These are phyloP conservation scores for Distichodus sexfasciatus DNA, from an alignment of 2,797 vertebrate species.

Conservation along the genomic window DNA sequence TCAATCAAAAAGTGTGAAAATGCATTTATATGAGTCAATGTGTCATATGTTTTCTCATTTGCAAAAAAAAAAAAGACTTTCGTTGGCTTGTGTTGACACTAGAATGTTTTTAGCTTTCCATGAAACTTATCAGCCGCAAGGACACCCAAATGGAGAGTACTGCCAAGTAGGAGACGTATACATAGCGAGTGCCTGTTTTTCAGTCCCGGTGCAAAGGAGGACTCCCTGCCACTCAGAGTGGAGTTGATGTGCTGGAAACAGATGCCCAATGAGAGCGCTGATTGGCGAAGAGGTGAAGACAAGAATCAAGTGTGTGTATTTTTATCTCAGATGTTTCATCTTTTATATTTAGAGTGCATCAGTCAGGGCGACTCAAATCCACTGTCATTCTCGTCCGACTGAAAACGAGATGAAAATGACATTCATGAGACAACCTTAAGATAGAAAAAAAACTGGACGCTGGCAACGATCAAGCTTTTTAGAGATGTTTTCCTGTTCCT, in stretches of 20 bases:
- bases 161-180: slow-evolving; percentile 41
- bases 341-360: slow-evolving; percentile 64
- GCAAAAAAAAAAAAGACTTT: not conserved
- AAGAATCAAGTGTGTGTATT: slow-evolving; percentile 68
- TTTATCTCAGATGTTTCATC: slow-evolving; percentile 70
- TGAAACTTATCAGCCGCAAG: slow-evolving; percentile 59
- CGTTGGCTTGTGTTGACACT: not conserved
- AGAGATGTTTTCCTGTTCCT: not conserved
- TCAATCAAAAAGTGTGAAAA: too few relatives aligned
- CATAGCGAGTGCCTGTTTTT: slow-evolving; percentile 47
- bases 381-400: slow-evolving; percentile 55
- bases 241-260: slow-evolving; percentile 29
- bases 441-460: slow-evolving; percentile 18
- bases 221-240: slow-evolving; percentile 1
- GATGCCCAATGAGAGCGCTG: slow-evolving; percentile 52
- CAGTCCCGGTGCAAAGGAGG: slow-evolving; percentile 25
- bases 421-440: slow-evolving; percentile 47
- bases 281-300: slow-evolving; percentile 62
- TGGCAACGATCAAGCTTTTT: slow-evolving; percentile 10
- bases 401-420: slow-evolving; percentile 35
- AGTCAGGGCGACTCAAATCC: slow-evolving; percentile 67
- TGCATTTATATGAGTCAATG: not conserved
- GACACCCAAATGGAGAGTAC: slow-evolving; percentile 17
- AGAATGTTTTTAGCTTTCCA: slow-evolving; percentile 31
- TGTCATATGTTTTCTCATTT: not conserved